Evolutionary conservation across 2,113 vertebrate genomes (phyloP).

Genomic region (Ia io): DNA sequence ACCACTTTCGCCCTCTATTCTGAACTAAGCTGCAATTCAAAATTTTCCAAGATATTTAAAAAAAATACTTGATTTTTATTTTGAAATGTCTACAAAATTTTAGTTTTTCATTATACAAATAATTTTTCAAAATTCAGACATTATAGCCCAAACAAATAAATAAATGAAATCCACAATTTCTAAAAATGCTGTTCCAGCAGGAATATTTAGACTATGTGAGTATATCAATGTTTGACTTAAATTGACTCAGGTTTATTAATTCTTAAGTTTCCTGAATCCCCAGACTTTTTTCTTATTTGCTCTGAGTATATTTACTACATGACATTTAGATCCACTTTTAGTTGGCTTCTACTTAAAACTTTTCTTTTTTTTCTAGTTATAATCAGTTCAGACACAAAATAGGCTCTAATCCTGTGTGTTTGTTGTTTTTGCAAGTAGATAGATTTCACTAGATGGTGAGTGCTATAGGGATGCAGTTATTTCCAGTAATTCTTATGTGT

Average conservation of each 20-base stretch:
- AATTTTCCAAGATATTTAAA: not conserved
- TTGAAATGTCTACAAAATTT: constrained; percentile 77
- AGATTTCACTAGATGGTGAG: not conserved
- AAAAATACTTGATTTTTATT: constrained; percentile 77
- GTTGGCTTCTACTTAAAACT: not conserved
- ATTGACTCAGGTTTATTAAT: not conserved
- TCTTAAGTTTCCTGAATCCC: not conserved
- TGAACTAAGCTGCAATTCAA: not conserved
- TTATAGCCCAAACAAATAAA: constrained; percentile 17
- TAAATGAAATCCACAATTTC: not conserved
- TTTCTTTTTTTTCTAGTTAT: constrained; percentile 1
- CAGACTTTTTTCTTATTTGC: not conserved
- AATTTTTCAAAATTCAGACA: constrained; percentile 70
- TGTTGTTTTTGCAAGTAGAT: not conserved
- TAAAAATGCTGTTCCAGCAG: not conserved
- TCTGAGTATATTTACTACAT: not conserved
- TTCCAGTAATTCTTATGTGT: not conserved
- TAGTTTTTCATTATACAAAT: constrained; percentile 74
- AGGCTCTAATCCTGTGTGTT: not conserved
- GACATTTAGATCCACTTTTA: not conserved
- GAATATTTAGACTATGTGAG: not conserved
- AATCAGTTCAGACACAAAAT: not conserved
- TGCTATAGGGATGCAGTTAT: not conserved
- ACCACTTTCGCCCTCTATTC: not conserved
- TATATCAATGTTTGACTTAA: not conserved